Evolutionary conservation across 1,140 invertebrate species (phyloP).

Genomic region (Chrysopa pallens): DNA sequence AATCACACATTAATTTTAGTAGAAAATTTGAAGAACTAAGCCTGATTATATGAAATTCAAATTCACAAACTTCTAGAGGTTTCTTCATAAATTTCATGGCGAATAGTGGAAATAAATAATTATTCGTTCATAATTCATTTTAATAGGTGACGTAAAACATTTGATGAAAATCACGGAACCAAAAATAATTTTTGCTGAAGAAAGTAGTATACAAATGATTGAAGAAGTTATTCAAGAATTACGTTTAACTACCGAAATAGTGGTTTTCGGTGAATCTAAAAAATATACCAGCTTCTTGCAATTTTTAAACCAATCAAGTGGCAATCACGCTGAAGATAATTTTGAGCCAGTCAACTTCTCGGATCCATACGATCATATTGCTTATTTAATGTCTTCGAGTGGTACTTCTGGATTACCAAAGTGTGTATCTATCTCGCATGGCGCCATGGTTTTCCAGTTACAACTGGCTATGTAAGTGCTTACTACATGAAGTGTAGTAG

Average conservation of each 20-base stretch:
- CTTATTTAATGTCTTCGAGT: conserved; percentile 31
- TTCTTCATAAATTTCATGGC: no score
- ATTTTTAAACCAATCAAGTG: background rate
- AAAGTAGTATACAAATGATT: background rate
- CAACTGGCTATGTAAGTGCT: background rate
- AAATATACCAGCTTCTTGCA: background rate
- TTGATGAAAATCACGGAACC: background rate
- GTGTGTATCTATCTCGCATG: conserved; percentile 46
- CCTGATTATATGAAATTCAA: no score
- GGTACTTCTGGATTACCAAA: conserved; percentile 61
- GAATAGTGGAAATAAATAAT: no score
- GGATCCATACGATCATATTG: background rate
- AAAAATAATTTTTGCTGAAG: conserved; percentile 2
- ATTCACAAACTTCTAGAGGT: no score
- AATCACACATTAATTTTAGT: no score
- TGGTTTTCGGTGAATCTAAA: background rate
- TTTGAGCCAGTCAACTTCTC: background rate
- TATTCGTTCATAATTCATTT: background rate
- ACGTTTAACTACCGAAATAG: background rate
- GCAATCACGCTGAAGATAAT: background rate
- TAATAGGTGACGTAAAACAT: background rate
- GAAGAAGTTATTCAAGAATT: background rate
- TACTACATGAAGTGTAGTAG: no score
- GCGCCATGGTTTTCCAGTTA: conserved; percentile 4
- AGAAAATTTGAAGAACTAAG: no score